These are phyloP conservation scores for Callospermophilus lateralis DNA, from an alignment of 2,113 vertebrate genomes.

Conservation along the genomic window DNA sequence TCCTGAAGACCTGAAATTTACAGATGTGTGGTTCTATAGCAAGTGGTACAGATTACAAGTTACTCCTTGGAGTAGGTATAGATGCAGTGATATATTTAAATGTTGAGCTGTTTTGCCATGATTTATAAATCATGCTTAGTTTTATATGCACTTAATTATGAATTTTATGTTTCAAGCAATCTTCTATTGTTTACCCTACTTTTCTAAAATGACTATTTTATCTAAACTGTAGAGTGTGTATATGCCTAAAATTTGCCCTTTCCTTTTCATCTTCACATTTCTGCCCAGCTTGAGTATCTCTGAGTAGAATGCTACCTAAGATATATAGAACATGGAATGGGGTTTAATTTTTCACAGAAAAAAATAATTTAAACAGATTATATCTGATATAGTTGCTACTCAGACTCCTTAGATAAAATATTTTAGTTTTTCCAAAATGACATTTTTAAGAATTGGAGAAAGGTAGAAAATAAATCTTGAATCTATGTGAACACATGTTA, in stretches of 20 bases:
- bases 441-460: constrained; percentile 48
- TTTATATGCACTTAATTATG: background rate
- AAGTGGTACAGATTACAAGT: background rate
- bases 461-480: constrained; percentile 27
- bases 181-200: background rate
- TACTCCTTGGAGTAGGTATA: background rate
- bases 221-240: background rate
- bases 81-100: constrained; percentile 4
- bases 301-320: background rate
- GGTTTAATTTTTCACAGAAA: background rate
- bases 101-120: constrained; percentile 15
- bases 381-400: background rate
- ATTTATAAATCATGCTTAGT: background rate
- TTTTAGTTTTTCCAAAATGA: background rate
- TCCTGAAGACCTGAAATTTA: background rate
- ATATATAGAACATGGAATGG: background rate
- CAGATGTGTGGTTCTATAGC: background rate
- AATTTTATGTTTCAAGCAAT: background rate
- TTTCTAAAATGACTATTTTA: background rate
- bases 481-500: background rate
- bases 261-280: background rate
- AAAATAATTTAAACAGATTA: constrained; percentile 8
- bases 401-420: background rate
- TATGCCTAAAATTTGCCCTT: background rate
- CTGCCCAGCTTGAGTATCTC: background rate